Evolutionary conservation across 2,797 vertebrate genomes (phyloP).

Genomic region (Taeniopygia guttata): DNA sequence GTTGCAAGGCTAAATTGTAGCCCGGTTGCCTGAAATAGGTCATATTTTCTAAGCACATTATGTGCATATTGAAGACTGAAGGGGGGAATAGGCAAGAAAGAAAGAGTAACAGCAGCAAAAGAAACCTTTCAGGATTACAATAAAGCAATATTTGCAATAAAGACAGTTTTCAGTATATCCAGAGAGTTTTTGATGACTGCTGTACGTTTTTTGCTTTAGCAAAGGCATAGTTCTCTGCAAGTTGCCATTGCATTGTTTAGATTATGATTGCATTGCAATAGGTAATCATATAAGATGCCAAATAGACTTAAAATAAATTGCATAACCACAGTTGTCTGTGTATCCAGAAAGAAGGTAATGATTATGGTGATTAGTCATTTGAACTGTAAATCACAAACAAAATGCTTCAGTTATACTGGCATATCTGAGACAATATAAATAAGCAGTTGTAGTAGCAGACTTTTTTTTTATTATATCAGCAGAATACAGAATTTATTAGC

Average conservation of each 20-base stretch:
- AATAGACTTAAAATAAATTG: conserved; percentile 20
- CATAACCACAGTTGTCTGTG: conserved; percentile 15
- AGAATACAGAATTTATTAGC: not conserved
- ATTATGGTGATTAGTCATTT: conserved; percentile 15
- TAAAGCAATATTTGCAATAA: not conserved
- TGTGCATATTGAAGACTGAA: not conserved
- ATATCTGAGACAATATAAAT: not conserved
- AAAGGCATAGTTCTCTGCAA: not conserved
- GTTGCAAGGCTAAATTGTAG: not conserved
- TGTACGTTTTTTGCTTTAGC: not conserved
- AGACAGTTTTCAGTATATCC: not conserved
- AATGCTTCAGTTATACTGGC: not conserved
- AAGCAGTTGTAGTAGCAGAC: not conserved
- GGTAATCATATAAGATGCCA: not conserved
- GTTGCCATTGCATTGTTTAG: not conserved
- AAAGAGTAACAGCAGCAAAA: not conserved
- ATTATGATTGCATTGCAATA: too few relatives aligned
- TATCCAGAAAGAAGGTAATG: not conserved
- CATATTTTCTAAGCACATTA: not conserved
- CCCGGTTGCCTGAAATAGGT: not conserved
- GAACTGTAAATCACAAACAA: conserved; percentile 19
- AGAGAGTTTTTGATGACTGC: not conserved
- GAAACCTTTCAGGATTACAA: not conserved
- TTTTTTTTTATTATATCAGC: not conserved
- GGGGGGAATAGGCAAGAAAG: not conserved